These are phyloP conservation scores for Meteorus colon DNA, from an alignment of 2,888 invertebrate genomes.

Conservation along the genomic window DNA sequence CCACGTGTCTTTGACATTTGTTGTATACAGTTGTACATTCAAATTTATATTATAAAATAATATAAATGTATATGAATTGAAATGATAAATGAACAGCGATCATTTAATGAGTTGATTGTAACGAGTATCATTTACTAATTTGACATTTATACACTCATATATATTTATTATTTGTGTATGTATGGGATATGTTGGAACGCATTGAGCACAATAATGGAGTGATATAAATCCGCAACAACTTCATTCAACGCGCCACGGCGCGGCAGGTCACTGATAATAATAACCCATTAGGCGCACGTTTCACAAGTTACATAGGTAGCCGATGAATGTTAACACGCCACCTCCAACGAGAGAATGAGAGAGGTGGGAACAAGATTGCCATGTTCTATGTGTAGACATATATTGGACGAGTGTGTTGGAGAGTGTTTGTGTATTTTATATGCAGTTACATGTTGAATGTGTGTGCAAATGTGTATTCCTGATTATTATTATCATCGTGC, in stretches of 20 bases:
- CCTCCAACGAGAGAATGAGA: conserved; percentile 40
- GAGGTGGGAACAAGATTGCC: conserved; percentile 41
- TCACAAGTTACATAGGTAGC: conserved; percentile 55
- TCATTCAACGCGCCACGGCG: conserved; percentile 56
- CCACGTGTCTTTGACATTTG: not conserved
- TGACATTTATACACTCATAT: not conserved
- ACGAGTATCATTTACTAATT: not conserved
- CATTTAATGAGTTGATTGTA: not conserved
- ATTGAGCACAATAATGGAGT: conserved; percentile 18
- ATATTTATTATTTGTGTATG: not conserved
- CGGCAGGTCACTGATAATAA: conserved; percentile 59
- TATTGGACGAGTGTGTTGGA: no score
- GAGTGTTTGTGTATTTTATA: not conserved
- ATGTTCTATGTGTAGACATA: conserved; percentile 2
- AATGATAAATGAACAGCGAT: not conserved
- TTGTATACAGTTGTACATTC: not conserved
- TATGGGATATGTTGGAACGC: conserved; percentile 11
- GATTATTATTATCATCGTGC: not conserved
- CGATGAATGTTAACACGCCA: conserved; percentile 62
- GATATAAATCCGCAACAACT: conserved; percentile 60
- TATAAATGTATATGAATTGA: not conserved
- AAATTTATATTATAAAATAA: not conserved
- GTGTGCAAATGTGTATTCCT: not conserved
- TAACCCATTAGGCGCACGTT: conserved; percentile 63
- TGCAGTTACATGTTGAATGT: not conserved